Evolutionary conservation across 1,140 invertebrate species (phyloP), one percentile per base, ranked within the genome.

Genomic region (Scaptodrosophila lebanonensis): DNA sequence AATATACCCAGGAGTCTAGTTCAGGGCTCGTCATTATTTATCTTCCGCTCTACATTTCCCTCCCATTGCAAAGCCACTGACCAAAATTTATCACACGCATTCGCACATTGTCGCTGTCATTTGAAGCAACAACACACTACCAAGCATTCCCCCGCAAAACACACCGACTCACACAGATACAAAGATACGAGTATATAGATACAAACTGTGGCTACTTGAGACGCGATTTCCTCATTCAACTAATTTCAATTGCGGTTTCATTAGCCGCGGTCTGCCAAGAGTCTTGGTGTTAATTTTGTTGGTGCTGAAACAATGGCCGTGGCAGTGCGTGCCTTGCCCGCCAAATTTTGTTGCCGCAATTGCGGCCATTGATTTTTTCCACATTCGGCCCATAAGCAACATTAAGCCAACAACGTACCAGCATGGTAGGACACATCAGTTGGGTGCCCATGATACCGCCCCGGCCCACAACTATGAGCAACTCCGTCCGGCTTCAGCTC

Each of bases 31-130:
- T 6, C 17, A 44, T 42, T 20, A 58, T n/a, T 56, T 38, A 33
- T 16, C 38, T 29, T 15, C 18, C 11, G 16, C 50, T 20, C 11
- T 33, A 9, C 9, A 39, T 13, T 12, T 18, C 35, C 5, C 13
- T 16, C 38, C 17, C 6, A 11, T 12, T 7, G 9, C 11, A 13
- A 18, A 50, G 54, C 18, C 18, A 38, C 30, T 12, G 29, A 52
- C 47, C 15, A 36, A 57, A 57, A 63, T 60, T 79, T 79, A 79
- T 79, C 73, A 45, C 75, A 39, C 63, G 68, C 69, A 79, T 79
- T 79, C 75, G 65, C 75, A 82, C 82, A 79, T 79, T 79, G 73
- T 79, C 73, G 75, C 75, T 75, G 49, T 73, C 65, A 66, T 82
- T 73, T 67, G 22, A 8, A 3, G 22, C 22, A 25, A 3, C 22